Percentiles rank a stretch among this genome's conserved stretches.
phyloP scores from a whole-genome alignment of 2,888 invertebrate species.

The Cryptus armator region DNA sequence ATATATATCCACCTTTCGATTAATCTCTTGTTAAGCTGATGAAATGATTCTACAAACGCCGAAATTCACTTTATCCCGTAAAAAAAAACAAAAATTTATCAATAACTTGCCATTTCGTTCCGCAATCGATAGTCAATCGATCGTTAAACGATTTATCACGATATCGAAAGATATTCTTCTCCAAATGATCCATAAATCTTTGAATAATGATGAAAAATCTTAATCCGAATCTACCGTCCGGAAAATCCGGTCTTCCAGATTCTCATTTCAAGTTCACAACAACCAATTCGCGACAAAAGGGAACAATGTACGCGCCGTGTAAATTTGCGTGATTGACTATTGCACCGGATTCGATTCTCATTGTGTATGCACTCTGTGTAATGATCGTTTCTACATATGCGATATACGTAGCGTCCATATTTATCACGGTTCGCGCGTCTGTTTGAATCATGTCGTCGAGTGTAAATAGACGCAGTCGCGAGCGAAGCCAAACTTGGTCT shows the following conservation, averaged over 20 bases:
- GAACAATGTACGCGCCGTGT: not conserved
- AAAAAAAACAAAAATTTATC: too few species aligned
- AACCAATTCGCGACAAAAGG: not conserved
- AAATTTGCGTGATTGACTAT: slow-evolving; percentile 6
- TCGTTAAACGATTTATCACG: too few species aligned
- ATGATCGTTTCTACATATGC: slow-evolving; percentile 34
- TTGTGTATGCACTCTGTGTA: slow-evolving; percentile 25
- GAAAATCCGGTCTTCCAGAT: not conserved
- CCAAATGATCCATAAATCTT: too few species aligned
- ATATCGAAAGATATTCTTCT: too few species aligned
- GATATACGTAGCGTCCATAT: slow-evolving; percentile 17
- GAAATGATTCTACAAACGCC: not conserved
- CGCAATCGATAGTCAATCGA: too few species aligned
- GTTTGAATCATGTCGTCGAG: slow-evolving; percentile 27
- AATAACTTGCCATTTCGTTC: too few species aligned
- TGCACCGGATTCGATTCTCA: not conserved
- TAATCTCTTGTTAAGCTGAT: not conserved
- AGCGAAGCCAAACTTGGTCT: slow-evolving; percentile 52
- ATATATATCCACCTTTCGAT: not conserved
- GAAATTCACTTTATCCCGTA: too few species aligned
- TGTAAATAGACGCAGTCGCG: slow-evolving; percentile 43
- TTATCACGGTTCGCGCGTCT: slow-evolving; percentile 16
- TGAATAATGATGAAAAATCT: too few species aligned
- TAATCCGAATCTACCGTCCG: too few species aligned
- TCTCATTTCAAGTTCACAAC: not conserved